Base-by-base conservation (phyloP, 2,888 invertebrate species). In the Andrena praecox region DNA sequence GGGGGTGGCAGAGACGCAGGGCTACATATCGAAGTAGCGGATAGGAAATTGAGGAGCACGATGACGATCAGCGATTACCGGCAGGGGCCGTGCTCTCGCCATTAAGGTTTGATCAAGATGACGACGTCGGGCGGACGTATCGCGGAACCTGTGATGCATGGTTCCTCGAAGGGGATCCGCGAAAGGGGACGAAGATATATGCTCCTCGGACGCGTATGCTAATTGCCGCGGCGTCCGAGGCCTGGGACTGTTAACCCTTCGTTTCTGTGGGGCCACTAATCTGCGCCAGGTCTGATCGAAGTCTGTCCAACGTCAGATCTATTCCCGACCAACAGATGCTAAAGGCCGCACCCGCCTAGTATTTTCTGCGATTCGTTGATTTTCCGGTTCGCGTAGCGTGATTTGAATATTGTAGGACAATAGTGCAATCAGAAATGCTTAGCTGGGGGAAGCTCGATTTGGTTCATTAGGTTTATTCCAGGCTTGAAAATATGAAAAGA, bases 11-110 rank as follows among this genome's bases (percentile, higher is more conserved):
- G 33, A 50, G 56, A 29, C 56, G 56, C 56, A 29, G n/a, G 63
- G 62, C 33, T 59, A 64, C 69, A 79, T 52, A 85, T 89, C 89
- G 83, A 88, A 87, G 81, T 88, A 85, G 84, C 86, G 87, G 84
- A 82, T 90, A 89, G 90, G 90, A 90, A 90, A 91, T 91, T 91
- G 88, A 81, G 82, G 69, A 48, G 35, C 66, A 62, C 76, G 79
- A 82, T 77, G 80, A 70, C 74, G 82, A 84, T 76, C 81, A 33
- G 59, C 70, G 82, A 83, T 81, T 73, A 78, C 75, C 74, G 70
- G 27, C 50, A 10, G 12, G 10, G 27, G 1, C 48, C 33, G 8
- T 31, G 20, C 33, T 50, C 67, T 29, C 56, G 42, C 77, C 74
- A 84, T 79, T 84, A 75, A 81, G 81, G 80, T 68, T 69, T 68